A percentile compares a stretch with the other conserved stretches of the same genome.
These are phyloP conservation scores for Puma concolor DNA, from an alignment of 2,113 vertebrate species.

Conservation along the genomic window DNA sequence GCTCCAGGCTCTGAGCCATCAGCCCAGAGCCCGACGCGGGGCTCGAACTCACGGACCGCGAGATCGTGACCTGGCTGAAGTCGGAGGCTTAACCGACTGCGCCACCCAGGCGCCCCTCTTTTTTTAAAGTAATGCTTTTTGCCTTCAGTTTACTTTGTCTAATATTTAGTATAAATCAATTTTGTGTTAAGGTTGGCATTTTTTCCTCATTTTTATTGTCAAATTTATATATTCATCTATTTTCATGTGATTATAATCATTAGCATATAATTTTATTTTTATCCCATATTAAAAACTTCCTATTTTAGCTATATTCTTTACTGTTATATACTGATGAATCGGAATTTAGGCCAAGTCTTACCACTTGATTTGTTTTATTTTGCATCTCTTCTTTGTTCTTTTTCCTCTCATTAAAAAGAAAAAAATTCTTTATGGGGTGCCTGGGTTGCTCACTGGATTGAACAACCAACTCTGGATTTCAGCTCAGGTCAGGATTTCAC, in stretches of 20 bases:
- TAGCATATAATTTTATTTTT: background rate
- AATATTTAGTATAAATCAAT: background rate
- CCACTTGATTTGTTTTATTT: background rate
- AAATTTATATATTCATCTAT: background rate
- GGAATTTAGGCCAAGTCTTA: background rate
- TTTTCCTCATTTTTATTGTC: background rate
- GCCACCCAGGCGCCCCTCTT: no score
- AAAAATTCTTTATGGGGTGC: no score
- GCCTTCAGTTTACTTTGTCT: background rate
- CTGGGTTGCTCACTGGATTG: no score
- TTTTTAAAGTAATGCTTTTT: background rate
- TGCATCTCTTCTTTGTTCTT: background rate
- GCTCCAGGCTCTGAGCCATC: no score
- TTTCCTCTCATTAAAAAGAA: background rate
- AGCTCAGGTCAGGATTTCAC: no score
- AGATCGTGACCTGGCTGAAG: no score
- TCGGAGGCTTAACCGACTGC: no score
- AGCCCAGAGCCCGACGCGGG: no score
- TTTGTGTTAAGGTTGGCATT: background rate
- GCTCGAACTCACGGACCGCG: no score
- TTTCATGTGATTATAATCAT: background rate
- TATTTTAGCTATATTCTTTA: background rate
- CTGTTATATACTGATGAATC: background rate
- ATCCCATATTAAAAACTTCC: background rate
- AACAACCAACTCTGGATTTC: no score